Percentiles rank a stretch among this genome's conserved stretches.
Conservation (phyloP, 2,797 vertebrate species). For the Anomalospiza imberbis region DNA sequence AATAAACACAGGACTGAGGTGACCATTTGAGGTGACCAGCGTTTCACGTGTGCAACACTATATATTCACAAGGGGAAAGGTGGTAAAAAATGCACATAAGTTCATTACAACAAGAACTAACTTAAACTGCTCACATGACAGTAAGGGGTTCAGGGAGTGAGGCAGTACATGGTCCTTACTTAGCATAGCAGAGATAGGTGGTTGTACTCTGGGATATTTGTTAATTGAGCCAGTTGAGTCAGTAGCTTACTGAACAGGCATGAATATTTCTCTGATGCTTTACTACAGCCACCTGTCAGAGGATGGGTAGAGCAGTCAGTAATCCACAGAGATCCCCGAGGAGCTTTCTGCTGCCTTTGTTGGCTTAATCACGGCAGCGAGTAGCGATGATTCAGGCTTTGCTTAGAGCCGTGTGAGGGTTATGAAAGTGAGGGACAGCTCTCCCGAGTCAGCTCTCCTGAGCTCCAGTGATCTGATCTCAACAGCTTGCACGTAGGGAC, state of each 20-base stretch:
- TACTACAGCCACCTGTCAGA: conserved; percentile 44
- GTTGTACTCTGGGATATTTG: neutral
- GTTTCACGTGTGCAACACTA: neutral
- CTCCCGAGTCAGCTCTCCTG: neutral
- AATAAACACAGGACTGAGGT: neutral
- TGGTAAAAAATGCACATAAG: neutral
- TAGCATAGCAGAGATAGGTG: fast-evolving
- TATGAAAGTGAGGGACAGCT: neutral
- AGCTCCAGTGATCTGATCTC: neutral
- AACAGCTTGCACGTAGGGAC: fast-evolving
- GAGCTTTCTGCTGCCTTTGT: neutral
- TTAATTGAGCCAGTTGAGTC: neutral
- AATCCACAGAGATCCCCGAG: neutral
- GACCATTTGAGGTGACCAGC: neutral
- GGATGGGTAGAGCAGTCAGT: neutral
- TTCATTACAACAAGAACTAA: neutral
- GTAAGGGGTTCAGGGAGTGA: neutral
- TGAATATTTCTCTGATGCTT: neutral
- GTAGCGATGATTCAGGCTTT: neutral
- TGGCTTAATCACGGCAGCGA: fast-evolving
- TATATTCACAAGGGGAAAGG: neutral
- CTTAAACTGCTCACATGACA: neutral
- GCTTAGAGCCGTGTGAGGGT: fast-evolving
- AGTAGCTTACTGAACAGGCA: neutral
- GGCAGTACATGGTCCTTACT: neutral